phyloP scores from a whole-genome alignment of 2,888 invertebrate species.

The Mythimna impura region DNA sequence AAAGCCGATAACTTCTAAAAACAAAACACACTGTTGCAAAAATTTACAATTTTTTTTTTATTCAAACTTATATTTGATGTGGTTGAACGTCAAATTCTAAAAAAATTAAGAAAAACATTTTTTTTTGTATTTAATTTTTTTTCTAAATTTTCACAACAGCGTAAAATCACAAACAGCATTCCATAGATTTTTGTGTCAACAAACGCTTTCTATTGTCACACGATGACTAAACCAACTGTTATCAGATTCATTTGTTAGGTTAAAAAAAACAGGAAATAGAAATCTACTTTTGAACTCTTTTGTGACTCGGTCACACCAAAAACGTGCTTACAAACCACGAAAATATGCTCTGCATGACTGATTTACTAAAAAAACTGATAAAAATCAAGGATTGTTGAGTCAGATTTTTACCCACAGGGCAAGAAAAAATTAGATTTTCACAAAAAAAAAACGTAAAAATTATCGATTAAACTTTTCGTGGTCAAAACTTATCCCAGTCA shows the following conservation, averaged over 20 bases:
- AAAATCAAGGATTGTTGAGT: slow-evolving; percentile 29
- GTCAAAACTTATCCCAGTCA: slow-evolving; percentile 53
- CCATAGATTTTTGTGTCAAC: slow-evolving; percentile 46
- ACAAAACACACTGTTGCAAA: slow-evolving; percentile 65
- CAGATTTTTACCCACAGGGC: slow-evolving; percentile 33
- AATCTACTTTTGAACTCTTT: slow-evolving; percentile 73
- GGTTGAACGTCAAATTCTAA: background rate
- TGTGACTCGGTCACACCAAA: slow-evolving; percentile 49
- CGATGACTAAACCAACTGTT: slow-evolving; percentile 56
- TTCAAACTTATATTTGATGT: background rate
- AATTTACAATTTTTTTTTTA: slow-evolving; percentile 40
- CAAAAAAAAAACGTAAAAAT: slow-evolving; percentile 20
- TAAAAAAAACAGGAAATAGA: slow-evolving; percentile 81
- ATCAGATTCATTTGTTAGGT: slow-evolving; percentile 60
- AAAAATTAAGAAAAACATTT: background rate
- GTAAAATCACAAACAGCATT: slow-evolving; percentile 49
- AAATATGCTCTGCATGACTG: slow-evolving; percentile 55
- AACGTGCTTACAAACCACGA: slow-evolving; percentile 47
- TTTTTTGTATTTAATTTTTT: slow-evolving; percentile 7
- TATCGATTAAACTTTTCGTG: slow-evolving; percentile 27
- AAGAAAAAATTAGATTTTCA: slow-evolving; percentile 28
- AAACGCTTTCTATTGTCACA: slow-evolving; percentile 54
- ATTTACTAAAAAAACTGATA: slow-evolving; percentile 45
- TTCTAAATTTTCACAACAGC: slow-evolving; percentile 37
- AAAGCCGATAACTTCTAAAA: slow-evolving; percentile 86